phyloP scores from a whole-genome alignment of 2,113 vertebrate genomes.

The Morone saxatilis region DNA sequence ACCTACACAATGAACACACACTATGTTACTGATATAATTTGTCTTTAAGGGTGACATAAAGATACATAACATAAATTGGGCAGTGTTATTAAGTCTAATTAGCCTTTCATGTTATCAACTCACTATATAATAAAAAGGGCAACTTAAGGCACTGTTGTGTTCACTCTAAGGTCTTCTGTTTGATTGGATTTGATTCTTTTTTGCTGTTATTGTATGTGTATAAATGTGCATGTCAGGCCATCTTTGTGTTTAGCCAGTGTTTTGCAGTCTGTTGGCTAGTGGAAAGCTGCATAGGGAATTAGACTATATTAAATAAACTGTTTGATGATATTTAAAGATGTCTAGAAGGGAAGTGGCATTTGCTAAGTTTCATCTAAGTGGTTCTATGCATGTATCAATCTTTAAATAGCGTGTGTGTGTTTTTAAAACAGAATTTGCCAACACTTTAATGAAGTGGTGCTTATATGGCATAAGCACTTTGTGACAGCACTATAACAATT shows the following conservation, averaged over 20 bases:
- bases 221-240: no score
- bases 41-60: no score
- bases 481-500: not conserved
- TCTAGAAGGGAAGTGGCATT: conserved; percentile 24
- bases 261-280: not conserved
- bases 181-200: not conserved
- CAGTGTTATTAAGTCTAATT: no score
- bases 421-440: conserved; percentile 46
- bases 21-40: no score
- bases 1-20: no score
- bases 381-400: conserved; percentile 36
- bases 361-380: conserved; percentile 18
- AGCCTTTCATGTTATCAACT: no score
- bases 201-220: no score
- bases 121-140: no score
- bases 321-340: conserved; percentile 53
- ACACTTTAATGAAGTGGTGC: conserved; percentile 37
- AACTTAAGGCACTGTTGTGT: no score
- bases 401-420: conserved; percentile 39
- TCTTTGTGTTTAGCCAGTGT: conserved; percentile 13
- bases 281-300: conserved; percentile 15
- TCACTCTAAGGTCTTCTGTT: no score
- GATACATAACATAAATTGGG: no score
- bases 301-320: conserved; percentile 48
- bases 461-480: not conserved